A percentile compares a stretch with the other conserved stretches of the same genome.
These are phyloP conservation scores for Macquaria ambigua DNA, from an alignment of 2,113 vertebrate species.

Conservation along the genomic window DNA sequence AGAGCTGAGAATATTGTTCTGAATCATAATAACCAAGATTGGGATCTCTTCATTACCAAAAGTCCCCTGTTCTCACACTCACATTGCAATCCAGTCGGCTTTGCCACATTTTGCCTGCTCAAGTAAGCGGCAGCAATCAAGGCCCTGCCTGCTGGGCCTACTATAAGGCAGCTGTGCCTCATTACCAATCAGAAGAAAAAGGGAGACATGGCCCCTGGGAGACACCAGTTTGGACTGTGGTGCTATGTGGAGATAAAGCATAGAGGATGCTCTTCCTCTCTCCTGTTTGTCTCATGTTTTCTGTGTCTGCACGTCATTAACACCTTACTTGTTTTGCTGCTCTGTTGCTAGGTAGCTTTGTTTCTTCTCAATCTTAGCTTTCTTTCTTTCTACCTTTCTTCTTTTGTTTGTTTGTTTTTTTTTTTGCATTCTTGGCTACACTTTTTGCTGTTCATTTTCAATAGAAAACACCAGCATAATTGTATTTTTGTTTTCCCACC, in stretches of 20 bases:
- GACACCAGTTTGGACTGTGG: conserved; percentile 44
- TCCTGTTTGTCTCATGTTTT: conserved; percentile 29
- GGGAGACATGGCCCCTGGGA: conserved; percentile 50
- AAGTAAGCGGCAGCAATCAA: conserved; percentile 67
- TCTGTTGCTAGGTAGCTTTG: conserved; percentile 38
- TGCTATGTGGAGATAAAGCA: conserved; percentile 32
- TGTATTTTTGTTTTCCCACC: conserved; percentile 23
- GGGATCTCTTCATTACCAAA: conserved; percentile 61
- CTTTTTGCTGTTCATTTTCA: conserved; percentile 16
- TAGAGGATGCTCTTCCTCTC: conserved; percentile 27
- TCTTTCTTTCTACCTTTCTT: conserved; percentile 27
- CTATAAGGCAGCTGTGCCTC: conserved; percentile 70
- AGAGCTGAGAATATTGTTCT: conserved; percentile 19
- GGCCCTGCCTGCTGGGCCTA: conserved; percentile 65
- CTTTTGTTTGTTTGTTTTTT: too few species aligned
- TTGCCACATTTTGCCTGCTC: conserved; percentile 56
- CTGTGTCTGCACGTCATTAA: conserved; percentile 20
- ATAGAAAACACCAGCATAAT: conserved; percentile 12
- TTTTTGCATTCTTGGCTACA: conserved; percentile 5
- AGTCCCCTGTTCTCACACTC: conserved; percentile 22
- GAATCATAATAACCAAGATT: conserved; percentile 45
- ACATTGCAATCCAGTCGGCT: conserved; percentile 21
- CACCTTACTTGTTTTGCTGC: conserved; percentile 21
- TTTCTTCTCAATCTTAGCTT: not conserved
- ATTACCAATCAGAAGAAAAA: conserved; percentile 74